phyloP scores from a whole-genome alignment of 2,888 invertebrate species.

The Chaetogeoica ovagalla region DNA sequence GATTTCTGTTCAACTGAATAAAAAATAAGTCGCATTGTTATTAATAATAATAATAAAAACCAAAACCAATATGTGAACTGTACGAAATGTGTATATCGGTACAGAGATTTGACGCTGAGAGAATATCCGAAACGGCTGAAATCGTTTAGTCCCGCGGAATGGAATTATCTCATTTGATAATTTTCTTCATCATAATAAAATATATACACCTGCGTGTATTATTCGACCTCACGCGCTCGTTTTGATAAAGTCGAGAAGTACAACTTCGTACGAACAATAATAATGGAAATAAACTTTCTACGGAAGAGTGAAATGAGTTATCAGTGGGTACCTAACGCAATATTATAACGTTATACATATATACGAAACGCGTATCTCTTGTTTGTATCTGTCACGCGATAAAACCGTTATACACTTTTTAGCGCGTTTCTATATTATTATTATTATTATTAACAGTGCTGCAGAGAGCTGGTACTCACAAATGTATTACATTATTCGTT shows the following conservation, averaged over 20 bases:
- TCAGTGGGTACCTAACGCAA: background rate
- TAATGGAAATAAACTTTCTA: conserved; percentile 44
- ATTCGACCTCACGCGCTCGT: conserved; percentile 24
- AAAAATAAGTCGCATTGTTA: conserved; percentile 18
- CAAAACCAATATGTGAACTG: background rate
- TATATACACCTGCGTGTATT: background rate
- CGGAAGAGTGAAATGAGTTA: conserved; percentile 49
- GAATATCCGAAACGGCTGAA: conserved; percentile 37
- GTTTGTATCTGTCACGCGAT: conserved; percentile 45
- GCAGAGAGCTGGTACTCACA: background rate
- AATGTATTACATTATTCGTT: conserved; percentile 16
- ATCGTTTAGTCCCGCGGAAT: conserved; percentile 30
- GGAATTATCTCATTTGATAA: conserved; percentile 38
- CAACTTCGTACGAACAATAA: conserved; percentile 34
- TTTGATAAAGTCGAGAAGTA: conserved; percentile 36
- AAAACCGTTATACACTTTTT: conserved; percentile 15
- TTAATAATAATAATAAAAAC: conserved; percentile 15
- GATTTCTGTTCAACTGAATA: conserved; percentile 20
- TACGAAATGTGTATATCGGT: background rate
- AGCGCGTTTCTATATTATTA: conserved; percentile 29
- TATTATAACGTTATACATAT: conserved; percentile 29
- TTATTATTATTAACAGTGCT: conserved; percentile 3
- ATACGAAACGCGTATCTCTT: conserved; percentile 21
- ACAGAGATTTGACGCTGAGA: conserved; percentile 3
- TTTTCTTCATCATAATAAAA: conserved; percentile 7